Conservation (phyloP, 92 coral and sea anemone genomes). For the Porites evermanni region DNA sequence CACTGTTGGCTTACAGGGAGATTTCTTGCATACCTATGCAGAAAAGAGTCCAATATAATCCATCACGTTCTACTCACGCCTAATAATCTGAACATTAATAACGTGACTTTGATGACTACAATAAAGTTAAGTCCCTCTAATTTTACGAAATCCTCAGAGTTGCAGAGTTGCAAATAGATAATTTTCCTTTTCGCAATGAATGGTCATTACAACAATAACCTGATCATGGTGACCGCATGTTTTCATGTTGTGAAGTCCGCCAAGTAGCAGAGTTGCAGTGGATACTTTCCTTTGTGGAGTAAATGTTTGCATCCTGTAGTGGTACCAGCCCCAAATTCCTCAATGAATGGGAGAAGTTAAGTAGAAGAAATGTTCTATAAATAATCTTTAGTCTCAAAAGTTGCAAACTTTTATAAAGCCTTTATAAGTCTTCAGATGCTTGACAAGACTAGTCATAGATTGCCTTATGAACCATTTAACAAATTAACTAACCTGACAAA, state of each 20-base stretch:
- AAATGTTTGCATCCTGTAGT: background rate
- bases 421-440: no score
- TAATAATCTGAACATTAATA: background rate
- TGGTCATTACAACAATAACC: no score
- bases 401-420: no score
- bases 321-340: background rate
- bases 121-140: no score
- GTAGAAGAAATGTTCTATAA: background rate
- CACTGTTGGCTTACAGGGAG: slow-evolving; percentile 81
- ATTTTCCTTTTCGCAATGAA: no score
- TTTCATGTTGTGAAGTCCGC: no score
- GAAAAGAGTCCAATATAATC: background rate
- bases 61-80: background rate
- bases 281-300: background rate
- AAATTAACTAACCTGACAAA: slow-evolving; percentile 77
- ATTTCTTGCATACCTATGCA: slow-evolving; percentile 81
- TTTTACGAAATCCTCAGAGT: no score
- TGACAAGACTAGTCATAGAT: no score
- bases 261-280: background rate
- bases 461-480: background rate
- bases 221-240: no score
- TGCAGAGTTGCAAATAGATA: no score
- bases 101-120: background rate
- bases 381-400: no score
- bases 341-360: background rate